phyloP scores from a whole-genome alignment of 2,888 invertebrate genomes.

The Iselma pallidipennis region DNA sequence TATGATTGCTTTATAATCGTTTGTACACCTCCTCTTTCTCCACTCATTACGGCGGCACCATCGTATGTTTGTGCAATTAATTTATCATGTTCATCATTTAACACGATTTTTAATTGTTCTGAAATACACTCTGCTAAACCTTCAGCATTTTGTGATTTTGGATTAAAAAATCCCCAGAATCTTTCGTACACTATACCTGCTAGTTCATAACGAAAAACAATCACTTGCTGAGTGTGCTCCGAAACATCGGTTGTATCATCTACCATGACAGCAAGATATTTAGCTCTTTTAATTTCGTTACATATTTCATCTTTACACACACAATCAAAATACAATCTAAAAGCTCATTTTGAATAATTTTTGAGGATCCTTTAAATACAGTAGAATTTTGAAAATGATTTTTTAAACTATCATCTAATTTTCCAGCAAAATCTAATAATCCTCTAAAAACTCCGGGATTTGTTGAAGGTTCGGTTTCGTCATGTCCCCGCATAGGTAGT shows the following conservation, averaged over 20 bases:
- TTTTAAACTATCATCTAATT: constrained; percentile 35
- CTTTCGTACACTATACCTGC: constrained; percentile 28
- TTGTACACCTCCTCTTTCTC: constrained; percentile 32
- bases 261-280: constrained; percentile 35
- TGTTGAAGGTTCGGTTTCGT: constrained; percentile 34
- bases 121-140: not conserved
- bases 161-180: constrained; percentile 39
- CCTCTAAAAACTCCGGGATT: constrained; percentile 40
- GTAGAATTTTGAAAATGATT: constrained; percentile 33
- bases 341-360: constrained; percentile 43
- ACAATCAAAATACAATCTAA: constrained; percentile 41
- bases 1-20: constrained; percentile 19
- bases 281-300: constrained; percentile 31
- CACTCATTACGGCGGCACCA: constrained; percentile 37
- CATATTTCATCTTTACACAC: constrained; percentile 36
- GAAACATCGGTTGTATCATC: constrained; percentile 44
- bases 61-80: constrained; percentile 31
- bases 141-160: constrained; percentile 22
- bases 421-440: constrained; percentile 38
- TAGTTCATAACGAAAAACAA: constrained; percentile 38
- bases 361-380: constrained; percentile 43
- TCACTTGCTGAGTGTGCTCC: constrained; percentile 31
- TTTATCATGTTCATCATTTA: constrained; percentile 6
- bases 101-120: constrained; percentile 1
- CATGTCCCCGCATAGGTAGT: constrained; percentile 41